phyloP scores from a whole-genome alignment of 2,888 invertebrate genomes.

The Gerosis bhagava region DNA sequence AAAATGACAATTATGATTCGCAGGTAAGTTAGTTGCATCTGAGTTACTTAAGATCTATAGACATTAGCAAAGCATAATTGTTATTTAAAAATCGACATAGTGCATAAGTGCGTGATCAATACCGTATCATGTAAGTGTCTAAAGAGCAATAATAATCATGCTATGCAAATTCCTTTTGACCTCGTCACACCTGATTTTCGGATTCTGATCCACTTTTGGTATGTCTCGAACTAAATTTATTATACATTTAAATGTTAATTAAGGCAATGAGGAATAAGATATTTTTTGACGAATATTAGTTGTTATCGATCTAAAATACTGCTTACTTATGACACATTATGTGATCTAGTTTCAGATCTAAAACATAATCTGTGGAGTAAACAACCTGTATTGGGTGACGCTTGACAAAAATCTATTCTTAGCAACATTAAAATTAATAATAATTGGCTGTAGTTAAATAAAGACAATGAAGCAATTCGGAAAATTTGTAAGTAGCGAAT shows the following conservation, averaged over 20 bases:
- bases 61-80: neutral
- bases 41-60: constrained; percentile 35
- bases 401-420: constrained; percentile 36
- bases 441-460: constrained; percentile 9
- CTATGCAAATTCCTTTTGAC: constrained; percentile 68
- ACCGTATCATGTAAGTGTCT: constrained; percentile 38
- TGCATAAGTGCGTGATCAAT: constrained; percentile 49
- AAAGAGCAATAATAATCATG: constrained; percentile 45
- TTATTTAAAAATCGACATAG: constrained; percentile 26
- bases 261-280: constrained; percentile 64
- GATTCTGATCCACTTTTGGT: constrained; percentile 72
- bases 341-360: constrained; percentile 71
- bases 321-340: constrained; percentile 53
- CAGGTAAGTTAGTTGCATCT: constrained; percentile 62
- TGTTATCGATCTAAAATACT: constrained; percentile 50
- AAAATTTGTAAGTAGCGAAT: constrained; percentile 51
- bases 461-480: constrained; percentile 44
- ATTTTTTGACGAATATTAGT: constrained; percentile 55
- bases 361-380: constrained; percentile 57
- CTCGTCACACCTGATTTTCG: constrained; percentile 68
- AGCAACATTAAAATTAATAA: constrained; percentile 22
- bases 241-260: constrained; percentile 71
- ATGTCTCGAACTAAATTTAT: constrained; percentile 69
- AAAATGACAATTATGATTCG: constrained; percentile 63
- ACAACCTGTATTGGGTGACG: constrained; percentile 44